These are phyloP conservation scores for Orthonyx spaldingii DNA, from an alignment of 2,113 vertebrate genomes.

Conservation along the genomic window DNA sequence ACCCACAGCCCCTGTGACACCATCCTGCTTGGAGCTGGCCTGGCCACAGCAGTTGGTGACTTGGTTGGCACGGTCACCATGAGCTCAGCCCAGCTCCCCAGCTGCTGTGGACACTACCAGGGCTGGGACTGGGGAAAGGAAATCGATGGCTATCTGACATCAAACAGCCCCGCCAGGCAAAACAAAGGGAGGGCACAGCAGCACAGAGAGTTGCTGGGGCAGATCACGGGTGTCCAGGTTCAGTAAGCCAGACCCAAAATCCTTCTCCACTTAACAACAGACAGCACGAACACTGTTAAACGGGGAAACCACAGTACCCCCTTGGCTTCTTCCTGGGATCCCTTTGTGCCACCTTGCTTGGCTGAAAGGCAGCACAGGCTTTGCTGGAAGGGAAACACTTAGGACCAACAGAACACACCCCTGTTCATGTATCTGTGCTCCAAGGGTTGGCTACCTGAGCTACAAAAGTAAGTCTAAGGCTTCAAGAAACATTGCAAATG, in stretches of 20 bases:
- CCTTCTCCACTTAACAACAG: neutral
- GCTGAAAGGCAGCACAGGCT: neutral
- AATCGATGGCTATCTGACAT: neutral
- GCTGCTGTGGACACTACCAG: neutral
- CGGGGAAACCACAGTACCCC: neutral
- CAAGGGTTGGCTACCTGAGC: neutral
- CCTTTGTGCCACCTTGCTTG: accelerated
- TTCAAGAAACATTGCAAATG: neutral
- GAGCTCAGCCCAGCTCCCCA: neutral
- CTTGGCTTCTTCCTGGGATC: neutral
- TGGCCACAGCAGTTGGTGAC: neutral
- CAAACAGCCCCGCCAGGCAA: neutral
- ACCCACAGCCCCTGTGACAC: neutral
- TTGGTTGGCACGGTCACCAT: neutral
- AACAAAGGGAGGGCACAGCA: neutral
- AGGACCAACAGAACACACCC: neutral
- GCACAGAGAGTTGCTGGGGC: neutral
- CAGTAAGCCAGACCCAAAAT: neutral
- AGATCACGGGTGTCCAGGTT: neutral
- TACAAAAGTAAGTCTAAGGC: neutral
- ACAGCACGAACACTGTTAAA: accelerated
- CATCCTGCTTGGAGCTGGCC: accelerated
- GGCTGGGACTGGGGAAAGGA: neutral
- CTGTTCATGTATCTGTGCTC: neutral
- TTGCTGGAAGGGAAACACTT: neutral